Conservation (phyloP, 2,113 vertebrate genomes). For the Eulemur rufifrons region DNA sequence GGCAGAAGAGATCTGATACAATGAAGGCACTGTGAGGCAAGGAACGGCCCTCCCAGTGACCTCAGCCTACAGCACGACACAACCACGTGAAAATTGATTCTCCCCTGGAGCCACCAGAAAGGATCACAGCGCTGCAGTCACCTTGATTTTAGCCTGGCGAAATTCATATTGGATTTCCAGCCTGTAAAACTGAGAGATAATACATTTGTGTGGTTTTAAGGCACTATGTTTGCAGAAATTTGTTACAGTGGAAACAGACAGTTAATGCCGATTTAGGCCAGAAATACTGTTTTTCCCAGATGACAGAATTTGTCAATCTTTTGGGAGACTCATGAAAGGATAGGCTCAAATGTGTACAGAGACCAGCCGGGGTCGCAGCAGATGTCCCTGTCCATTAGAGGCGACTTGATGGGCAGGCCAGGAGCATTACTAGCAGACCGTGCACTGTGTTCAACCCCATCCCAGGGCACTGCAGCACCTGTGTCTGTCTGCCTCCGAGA, state of each 20-base stretch:
- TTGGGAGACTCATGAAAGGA: background rate
- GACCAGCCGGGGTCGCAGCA: background rate
- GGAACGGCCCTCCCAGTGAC: too few relatives aligned
- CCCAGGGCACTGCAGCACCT: background rate
- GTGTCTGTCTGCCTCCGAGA: background rate
- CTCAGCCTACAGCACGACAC: too few relatives aligned
- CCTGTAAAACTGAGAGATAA: background rate
- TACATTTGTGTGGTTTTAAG: background rate
- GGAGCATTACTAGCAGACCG: too few relatives aligned
- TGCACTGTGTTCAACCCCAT: rapidly evolving
- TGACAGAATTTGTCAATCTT: background rate
- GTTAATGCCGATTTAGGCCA: background rate
- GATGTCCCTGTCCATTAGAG: background rate
- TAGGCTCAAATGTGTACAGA: background rate
- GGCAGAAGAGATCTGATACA: background rate
- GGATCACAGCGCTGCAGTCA: background rate
- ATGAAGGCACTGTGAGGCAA: rapidly evolving
- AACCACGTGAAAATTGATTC: background rate
- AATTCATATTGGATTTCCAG: background rate
- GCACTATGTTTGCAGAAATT: background rate
- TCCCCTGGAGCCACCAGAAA: rapidly evolving
- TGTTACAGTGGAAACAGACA: background rate
- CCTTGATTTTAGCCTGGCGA: background rate
- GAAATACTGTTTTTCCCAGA: background rate
- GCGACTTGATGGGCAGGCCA: background rate